Conservation (phyloP, 2,797 vertebrate species). For the Oreortyx pictus region DNA sequence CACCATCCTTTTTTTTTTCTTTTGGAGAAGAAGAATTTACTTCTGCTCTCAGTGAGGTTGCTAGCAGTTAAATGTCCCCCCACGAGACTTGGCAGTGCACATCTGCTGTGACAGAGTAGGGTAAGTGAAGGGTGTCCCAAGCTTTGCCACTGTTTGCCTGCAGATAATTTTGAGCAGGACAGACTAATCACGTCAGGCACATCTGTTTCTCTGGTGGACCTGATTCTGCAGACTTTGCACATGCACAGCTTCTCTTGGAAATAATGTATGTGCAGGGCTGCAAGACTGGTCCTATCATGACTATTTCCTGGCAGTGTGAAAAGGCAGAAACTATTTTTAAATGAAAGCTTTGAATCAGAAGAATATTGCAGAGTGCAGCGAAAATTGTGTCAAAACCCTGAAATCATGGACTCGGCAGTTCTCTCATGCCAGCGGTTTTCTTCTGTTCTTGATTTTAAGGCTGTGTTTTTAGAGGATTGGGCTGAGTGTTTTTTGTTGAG, state of each 20-base stretch:
- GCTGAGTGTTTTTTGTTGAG: not conserved
- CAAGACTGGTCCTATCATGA: conserved; percentile 17
- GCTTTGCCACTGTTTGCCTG: not conserved
- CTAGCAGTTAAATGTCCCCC: not conserved
- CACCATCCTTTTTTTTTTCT: not conserved
- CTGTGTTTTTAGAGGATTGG: conserved; percentile 20
- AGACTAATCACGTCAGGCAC: not conserved
- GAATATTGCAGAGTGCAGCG: conserved; percentile 61
- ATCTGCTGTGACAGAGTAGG: not conserved
- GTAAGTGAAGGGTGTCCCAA: not conserved
- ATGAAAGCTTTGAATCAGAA: conserved; percentile 60
- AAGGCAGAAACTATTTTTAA: conserved; percentile 57
- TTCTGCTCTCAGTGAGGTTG: not conserved
- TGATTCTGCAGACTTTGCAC: not conserved
- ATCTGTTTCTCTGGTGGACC: conserved; percentile 1
- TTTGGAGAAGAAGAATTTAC: not conserved
- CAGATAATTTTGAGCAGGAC: not conserved
- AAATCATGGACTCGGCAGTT: conserved; percentile 52
- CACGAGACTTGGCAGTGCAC: not conserved
- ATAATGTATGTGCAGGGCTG: conserved; percentile 24
- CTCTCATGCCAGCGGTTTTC: conserved; percentile 34
- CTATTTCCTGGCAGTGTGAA: conserved; percentile 46
- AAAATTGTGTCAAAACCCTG: conserved; percentile 54
- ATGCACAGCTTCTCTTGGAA: conserved; percentile 7
- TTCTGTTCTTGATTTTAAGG: conserved; percentile 43